Percentiles rank a stretch among this genome's conserved stretches.
Evolutionary conservation across 64 coral and sea anemone species (phyloP).

Genomic region (Pocillopora verrucosa): DNA sequence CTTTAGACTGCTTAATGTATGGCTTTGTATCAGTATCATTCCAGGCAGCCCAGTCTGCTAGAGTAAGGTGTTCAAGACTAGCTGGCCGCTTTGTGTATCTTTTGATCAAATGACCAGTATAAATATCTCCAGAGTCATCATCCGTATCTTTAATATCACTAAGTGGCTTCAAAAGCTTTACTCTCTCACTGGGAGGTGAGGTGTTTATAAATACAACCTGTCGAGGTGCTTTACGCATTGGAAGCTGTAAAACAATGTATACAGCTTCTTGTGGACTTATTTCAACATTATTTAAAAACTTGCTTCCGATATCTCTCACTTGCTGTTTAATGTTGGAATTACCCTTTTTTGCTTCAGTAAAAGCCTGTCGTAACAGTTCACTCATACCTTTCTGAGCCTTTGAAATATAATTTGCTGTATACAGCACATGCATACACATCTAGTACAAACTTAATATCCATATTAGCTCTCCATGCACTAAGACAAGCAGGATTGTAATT

Average conservation of each 20-base stretch:
- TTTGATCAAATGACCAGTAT: not conserved
- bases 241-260: conserved; percentile 1
- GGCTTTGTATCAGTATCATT: conserved; percentile 1
- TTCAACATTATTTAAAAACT: conserved; percentile 19
- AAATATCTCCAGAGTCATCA: not conserved
- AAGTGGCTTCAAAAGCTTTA: conserved; percentile 1
- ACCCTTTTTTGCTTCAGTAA: not conserved
- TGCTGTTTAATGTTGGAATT: conserved; percentile 22
- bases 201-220: conserved; percentile 13
- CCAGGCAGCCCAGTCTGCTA: conserved; percentile 27
- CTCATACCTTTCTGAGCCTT: conserved; percentile 44
- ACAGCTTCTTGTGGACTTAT: conserved; percentile 14
- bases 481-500: conserved; percentile 53
- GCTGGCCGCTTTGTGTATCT: not conserved
- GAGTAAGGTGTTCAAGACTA: not conserved
- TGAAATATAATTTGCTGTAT: conserved; percentile 1
- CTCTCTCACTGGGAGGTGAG: conserved; percentile 21
- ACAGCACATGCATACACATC: too few species aligned
- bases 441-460: conserved; percentile 19
- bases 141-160: too few species aligned
- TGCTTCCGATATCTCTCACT: conserved; percentile 20
- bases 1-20: not conserved
- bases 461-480: conserved; percentile 47
- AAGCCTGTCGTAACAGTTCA: conserved; percentile 5
- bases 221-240: conserved; percentile 29